phyloP scores from a whole-genome alignment of 1,140 invertebrate species.

The Lethrus apterus region DNA sequence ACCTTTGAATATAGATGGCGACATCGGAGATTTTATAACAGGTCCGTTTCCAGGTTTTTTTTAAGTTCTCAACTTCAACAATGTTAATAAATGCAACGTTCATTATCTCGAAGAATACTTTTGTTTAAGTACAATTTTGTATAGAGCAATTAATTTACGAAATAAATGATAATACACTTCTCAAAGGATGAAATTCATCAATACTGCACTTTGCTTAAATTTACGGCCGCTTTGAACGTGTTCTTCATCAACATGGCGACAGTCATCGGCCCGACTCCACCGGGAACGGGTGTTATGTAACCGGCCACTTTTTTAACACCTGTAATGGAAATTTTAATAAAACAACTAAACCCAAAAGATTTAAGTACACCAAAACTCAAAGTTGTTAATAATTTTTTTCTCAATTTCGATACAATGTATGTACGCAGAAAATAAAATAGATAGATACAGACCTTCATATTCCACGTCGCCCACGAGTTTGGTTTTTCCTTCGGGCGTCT shows the following conservation, averaged over 20 bases:
- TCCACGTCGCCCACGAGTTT: conserved; percentile 85
- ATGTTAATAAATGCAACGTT: too few species aligned
- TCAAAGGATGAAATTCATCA: too few species aligned
- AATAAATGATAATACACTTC: too few species aligned
- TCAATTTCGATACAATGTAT: background rate
- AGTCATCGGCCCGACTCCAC: conserved; percentile 85
- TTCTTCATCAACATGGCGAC: conserved; percentile 85
- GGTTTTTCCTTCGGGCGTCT: conserved; percentile 54
- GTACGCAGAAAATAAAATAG: background rate
- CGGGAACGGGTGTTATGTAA: conserved; percentile 78
- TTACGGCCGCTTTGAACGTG: conserved; percentile 63
- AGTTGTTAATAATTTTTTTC: background rate
- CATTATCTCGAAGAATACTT: too few species aligned
- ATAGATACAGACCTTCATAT: conserved; percentile 55
- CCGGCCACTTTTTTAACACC: conserved; percentile 67
- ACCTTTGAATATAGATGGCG: too few species aligned
- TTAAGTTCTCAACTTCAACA: too few species aligned
- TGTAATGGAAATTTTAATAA: conserved; percentile 36
- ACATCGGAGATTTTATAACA: too few species aligned
- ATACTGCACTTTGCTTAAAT: too few species aligned
- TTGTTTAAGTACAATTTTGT: too few species aligned
- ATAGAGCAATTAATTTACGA: too few species aligned
- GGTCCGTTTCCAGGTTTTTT: too few species aligned
- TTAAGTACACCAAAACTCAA: conserved; percentile 3
- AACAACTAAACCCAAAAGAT: background rate